A percentile compares a stretch with the other conserved stretches of the same genome.
Evolutionary conservation across 92 coral and sea anemone species (phyloP).

Genomic region (Siderastrea radians): DNA sequence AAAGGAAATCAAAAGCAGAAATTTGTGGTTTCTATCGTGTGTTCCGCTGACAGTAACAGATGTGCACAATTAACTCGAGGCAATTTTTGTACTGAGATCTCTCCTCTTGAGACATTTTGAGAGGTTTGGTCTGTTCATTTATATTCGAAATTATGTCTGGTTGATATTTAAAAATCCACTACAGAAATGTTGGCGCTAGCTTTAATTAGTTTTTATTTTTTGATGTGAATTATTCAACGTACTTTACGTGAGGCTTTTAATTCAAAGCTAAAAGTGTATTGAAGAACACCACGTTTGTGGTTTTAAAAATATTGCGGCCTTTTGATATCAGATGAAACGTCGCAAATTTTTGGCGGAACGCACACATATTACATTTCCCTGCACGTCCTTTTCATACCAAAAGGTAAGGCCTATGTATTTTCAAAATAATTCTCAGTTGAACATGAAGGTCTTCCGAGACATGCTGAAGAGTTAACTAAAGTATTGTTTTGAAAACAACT

Average conservation of each 20-base stretch:
- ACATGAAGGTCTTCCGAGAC: neutral
- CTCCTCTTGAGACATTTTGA: too few species aligned
- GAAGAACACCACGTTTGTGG: neutral
- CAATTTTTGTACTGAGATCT: neutral
- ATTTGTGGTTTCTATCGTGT: neutral
- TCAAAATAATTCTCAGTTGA: too few species aligned
- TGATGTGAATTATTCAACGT: neutral
- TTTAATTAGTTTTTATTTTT: neutral
- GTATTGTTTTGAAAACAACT: neutral
- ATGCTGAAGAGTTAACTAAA: neutral
- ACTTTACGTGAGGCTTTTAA: neutral
- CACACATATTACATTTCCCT: neutral
- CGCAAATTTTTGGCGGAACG: neutral
- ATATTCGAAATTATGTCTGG: too few species aligned
- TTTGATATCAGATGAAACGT: conserved; percentile 2
- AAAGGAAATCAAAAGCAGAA: neutral
- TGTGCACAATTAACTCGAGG: neutral
- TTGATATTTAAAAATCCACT: neutral
- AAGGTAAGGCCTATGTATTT: too few species aligned
- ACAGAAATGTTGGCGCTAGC: neutral
- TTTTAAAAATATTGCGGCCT: neutral
- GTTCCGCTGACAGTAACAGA: conserved; percentile 16
- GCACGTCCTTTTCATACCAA: neutral
- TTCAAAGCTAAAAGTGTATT: neutral
- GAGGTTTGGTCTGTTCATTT: neutral